Evolutionary conservation across 1,140 invertebrate genomes (phyloP).

Genomic region (Teleogryllus occipitalis): DNA sequence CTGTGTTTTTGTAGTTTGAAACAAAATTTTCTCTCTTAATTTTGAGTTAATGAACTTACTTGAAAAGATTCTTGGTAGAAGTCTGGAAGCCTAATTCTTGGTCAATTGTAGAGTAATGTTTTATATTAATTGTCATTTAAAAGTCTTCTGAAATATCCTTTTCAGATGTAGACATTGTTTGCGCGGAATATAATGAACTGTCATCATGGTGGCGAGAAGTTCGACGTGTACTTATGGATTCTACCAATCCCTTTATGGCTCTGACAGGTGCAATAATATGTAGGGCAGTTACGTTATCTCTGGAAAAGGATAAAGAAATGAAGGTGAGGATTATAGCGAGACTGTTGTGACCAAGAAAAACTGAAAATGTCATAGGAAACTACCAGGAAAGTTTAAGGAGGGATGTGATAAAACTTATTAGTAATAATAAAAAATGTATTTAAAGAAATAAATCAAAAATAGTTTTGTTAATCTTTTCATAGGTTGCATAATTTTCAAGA

Average conservation of each 20-base stretch:
- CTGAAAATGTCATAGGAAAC: too few relatives aligned
- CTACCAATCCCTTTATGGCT: conserved; percentile 58
- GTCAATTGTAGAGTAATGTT: not conserved
- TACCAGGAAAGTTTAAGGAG: too few relatives aligned
- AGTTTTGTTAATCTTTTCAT: too few relatives aligned
- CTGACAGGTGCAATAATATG: conserved; percentile 67
- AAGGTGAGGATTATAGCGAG: not conserved
- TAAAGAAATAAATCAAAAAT: too few relatives aligned
- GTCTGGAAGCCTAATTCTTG: not conserved
- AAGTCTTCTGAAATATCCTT: conserved; percentile 20
- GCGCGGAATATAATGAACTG: conserved; percentile 50
- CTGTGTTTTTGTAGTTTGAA: conserved; percentile 7
- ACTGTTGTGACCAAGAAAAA: not conserved
- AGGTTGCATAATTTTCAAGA: too few relatives aligned
- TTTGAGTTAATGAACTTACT: too few relatives aligned
- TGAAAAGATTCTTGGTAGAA: too few relatives aligned
- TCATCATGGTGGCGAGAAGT: conserved; percentile 68
- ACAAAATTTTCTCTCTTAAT: too few relatives aligned
- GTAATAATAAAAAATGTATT: too few relatives aligned
- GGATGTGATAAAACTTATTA: too few relatives aligned
- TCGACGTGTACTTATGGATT: conserved; percentile 57
- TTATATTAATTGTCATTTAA: conserved; percentile 24
- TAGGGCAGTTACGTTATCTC: conserved; percentile 52
- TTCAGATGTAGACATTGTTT: conserved; percentile 37
- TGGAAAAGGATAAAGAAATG: conserved; percentile 41